These are phyloP conservation scores for Acronicta psi DNA, from an alignment of 2,888 invertebrate species.

Conservation along the genomic window DNA sequence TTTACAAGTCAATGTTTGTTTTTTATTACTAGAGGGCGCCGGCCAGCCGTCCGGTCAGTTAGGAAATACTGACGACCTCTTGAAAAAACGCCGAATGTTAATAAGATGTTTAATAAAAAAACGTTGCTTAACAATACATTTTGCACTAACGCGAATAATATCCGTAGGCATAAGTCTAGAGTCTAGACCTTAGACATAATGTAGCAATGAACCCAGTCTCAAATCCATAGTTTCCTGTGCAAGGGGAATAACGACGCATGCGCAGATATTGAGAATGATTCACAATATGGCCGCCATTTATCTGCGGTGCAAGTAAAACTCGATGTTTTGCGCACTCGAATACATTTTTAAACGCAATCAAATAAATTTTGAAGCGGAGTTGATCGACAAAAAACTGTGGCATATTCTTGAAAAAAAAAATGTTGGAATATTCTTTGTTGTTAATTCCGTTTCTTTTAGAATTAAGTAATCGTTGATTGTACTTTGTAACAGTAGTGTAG, in stretches of 20 bases:
- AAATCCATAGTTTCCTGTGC: constrained; percentile 56
- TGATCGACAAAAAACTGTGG: constrained; percentile 7
- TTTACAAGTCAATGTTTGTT: too few species aligned
- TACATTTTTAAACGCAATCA: constrained; percentile 20
- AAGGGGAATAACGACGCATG: constrained; percentile 58
- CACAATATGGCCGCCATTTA: constrained; percentile 50
- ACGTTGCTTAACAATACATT: too few species aligned
- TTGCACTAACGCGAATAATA: constrained; percentile 2
- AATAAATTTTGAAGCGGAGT: constrained; percentile 19
- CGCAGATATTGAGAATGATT: constrained; percentile 56
- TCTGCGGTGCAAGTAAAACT: constrained; percentile 34
- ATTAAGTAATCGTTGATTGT: constrained; percentile 2
- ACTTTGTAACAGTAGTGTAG: constrained; percentile 14
- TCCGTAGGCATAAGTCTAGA: constrained; percentile 23
- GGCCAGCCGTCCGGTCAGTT: too few species aligned
- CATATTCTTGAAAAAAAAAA: background rate
- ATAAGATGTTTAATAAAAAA: too few species aligned
- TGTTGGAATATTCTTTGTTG: background rate
- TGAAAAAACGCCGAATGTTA: too few species aligned
- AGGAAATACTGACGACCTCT: too few species aligned
- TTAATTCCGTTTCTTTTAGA: background rate
- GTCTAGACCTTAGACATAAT: constrained; percentile 34
- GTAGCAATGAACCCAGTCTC: constrained; percentile 41
- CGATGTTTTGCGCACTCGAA: constrained; percentile 24
- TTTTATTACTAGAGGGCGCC: too few species aligned